Evolutionary conservation across 2,888 invertebrate species (phyloP), one percentile per base, ranked within the genome.

Genomic region (Cerastis leucographa): DNA sequence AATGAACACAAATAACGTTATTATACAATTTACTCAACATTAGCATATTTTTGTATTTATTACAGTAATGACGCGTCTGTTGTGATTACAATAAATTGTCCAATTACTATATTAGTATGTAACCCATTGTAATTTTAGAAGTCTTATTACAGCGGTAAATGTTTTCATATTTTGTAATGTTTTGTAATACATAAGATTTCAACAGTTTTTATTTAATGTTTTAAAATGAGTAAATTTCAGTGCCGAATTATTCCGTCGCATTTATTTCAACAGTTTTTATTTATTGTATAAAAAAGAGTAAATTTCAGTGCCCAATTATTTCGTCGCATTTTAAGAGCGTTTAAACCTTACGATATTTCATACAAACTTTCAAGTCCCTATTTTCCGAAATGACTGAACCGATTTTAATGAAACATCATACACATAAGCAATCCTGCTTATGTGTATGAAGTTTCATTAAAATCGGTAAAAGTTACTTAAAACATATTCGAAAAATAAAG

Each of bases 71-170:
- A 54, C 35, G 51, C 29, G 62, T 80, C 54, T n/a, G 44, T 46
- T 46, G 46, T 22, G n/a, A 49, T 72, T 80, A 78, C n/a, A 78
- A 54, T 71, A 72, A 56, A 65, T 71, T 78, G 29, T 35, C 14
- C 29, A 49, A 72, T 59, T 80, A 29, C 56, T 80, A 40, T 56
- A 25, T 44, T 22, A 65, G 42, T 35, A 56, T 65, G 6, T 29
- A 35, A 35, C n/a, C 4, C n/a, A 73, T 72, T 65, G 73, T 64
- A 72, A 56, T 49, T 56, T 64, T 65, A 78, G 40, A 35, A 64
- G n/a, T n/a, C 49, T 71, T n/a, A 49, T n/a, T 46, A 46, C 25
- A 17, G 19, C 19, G 1, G 42, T 49, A 42, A 71, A 65, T 51
- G 2, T 65, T 17, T 35, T 6, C 61, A 69, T 69, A 69, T 46